Conservation (phyloP, 1,140 invertebrate species). For the Steinernema khuongi region DNA sequence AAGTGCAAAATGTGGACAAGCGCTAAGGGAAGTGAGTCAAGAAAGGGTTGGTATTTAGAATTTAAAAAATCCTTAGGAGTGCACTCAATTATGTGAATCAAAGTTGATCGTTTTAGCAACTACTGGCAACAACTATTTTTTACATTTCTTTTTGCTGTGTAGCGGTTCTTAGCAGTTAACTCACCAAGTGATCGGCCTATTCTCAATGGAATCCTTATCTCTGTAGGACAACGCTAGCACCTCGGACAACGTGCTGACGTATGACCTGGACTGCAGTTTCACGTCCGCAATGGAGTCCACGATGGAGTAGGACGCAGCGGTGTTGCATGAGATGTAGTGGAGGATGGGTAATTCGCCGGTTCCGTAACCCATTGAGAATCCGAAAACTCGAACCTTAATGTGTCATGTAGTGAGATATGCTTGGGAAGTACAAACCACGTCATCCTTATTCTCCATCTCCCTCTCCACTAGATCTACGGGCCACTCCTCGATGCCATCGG, state of each 20-base stretch:
- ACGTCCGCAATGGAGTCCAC: constrained; percentile 55
- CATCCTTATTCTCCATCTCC: constrained; percentile 32
- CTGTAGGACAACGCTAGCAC: constrained; percentile 34
- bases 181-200: constrained; percentile 43
- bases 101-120: too few relatives aligned
- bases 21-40: too few relatives aligned
- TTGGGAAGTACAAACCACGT: constrained; percentile 35
- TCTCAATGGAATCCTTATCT: constrained; percentile 23
- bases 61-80: too few relatives aligned
- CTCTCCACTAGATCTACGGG: constrained; percentile 45
- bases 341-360: constrained; percentile 46
- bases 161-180: background rate
- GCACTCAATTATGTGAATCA: too few relatives aligned
- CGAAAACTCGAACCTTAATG: constrained; percentile 49
- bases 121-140: too few relatives aligned
- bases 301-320: constrained; percentile 37
- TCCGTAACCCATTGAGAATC: constrained; percentile 55
- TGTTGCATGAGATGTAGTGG: constrained; percentile 45
- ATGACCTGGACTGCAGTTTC: constrained; percentile 43
- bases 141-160: too few relatives aligned
- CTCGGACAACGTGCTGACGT: constrained; percentile 39
- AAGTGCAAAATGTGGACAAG: too few relatives aligned
- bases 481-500: constrained; percentile 58
- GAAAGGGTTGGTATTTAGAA: too few relatives aligned
- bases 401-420: background rate